phyloP scores from a whole-genome alignment of 2,113 vertebrate species.

The Otolemur garnettii region DNA sequence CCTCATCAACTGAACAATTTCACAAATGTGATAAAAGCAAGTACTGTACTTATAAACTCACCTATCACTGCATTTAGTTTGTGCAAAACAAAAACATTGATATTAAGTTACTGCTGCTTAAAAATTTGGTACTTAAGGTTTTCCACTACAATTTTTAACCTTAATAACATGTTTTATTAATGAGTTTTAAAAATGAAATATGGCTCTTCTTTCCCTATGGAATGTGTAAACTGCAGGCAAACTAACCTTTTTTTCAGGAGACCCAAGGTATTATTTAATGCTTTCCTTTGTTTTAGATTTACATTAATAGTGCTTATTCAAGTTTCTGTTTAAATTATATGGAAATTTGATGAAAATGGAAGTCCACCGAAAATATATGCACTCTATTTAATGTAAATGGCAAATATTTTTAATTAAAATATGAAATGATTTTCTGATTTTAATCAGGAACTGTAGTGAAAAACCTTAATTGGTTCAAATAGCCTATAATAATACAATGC shows the following conservation, averaged over 20 bases:
- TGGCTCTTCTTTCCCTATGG: constrained; percentile 82
- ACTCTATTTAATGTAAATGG: constrained; percentile 66
- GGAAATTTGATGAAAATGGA: constrained; percentile 75
- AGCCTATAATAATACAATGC: constrained; percentile 76
- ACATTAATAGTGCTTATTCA: constrained; percentile 83
- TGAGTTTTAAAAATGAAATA: constrained; percentile 82
- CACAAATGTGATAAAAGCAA: constrained; percentile 79
- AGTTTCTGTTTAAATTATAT: constrained; percentile 75
- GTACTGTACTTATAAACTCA: constrained; percentile 75
- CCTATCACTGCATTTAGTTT: constrained; percentile 82
- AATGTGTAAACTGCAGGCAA: constrained; percentile 82
- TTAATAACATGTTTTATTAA: constrained; percentile 65
- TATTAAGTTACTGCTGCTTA: constrained; percentile 84
- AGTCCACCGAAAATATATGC: constrained; percentile 76
- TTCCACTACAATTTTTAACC: constrained; percentile 87
- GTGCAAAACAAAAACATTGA: constrained; percentile 85
- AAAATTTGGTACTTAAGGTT: constrained; percentile 88
- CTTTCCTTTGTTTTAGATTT: constrained; percentile 76
- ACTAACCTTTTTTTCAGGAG: constrained; percentile 67
- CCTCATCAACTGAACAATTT: constrained; percentile 80
- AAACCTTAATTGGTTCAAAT: constrained; percentile 87
- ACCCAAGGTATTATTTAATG: constrained; percentile 78
- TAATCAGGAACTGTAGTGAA: constrained; percentile 89
- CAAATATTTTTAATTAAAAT: constrained; percentile 77
- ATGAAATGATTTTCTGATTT: constrained; percentile 71